phyloP scores from a whole-genome alignment of 2,797 vertebrate genomes.

The Argentina silus region DNA sequence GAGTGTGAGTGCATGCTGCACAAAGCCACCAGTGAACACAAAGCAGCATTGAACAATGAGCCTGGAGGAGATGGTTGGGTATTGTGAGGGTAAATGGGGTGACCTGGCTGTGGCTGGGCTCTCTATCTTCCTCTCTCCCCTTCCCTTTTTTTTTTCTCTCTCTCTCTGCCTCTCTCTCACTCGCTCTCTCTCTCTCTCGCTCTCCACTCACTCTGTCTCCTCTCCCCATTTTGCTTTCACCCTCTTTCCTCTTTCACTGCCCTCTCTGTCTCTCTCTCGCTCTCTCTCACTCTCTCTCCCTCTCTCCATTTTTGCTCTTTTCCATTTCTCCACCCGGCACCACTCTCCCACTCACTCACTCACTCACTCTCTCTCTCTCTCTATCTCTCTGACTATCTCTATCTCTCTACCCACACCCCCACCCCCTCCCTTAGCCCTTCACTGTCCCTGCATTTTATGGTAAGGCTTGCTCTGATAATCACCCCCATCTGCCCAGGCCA shows the following conservation, averaged over 20 bases:
- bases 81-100: slow-evolving; percentile 81
- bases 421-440: slow-evolving; percentile 47
- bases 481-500: slow-evolving; percentile 66
- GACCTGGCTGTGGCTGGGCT: slow-evolving; percentile 63
- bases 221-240: slow-evolving; percentile 19
- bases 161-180: background rate
- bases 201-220: slow-evolving; percentile 11
- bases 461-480: slow-evolving; percentile 66
- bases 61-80: slow-evolving; percentile 70
- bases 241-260: slow-evolving; percentile 27
- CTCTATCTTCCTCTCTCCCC: background rate
- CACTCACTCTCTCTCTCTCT: background rate
- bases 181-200: background rate
- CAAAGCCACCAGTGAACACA: slow-evolving; percentile 73
- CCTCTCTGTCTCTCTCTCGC: slow-evolving; percentile 34
- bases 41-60: slow-evolving; percentile 74
- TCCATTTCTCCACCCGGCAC: background rate
- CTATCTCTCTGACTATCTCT: slow-evolving; percentile 19
- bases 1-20: slow-evolving; percentile 71
- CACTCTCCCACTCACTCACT: slow-evolving; percentile 23
- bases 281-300: slow-evolving; percentile 55
- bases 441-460: slow-evolving; percentile 46
- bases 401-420: slow-evolving; percentile 18
- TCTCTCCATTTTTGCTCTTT: slow-evolving; percentile 31
- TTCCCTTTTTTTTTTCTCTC: background rate